phyloP scores from a whole-genome alignment of 2,888 invertebrate genomes.

The Meganola albula region DNA sequence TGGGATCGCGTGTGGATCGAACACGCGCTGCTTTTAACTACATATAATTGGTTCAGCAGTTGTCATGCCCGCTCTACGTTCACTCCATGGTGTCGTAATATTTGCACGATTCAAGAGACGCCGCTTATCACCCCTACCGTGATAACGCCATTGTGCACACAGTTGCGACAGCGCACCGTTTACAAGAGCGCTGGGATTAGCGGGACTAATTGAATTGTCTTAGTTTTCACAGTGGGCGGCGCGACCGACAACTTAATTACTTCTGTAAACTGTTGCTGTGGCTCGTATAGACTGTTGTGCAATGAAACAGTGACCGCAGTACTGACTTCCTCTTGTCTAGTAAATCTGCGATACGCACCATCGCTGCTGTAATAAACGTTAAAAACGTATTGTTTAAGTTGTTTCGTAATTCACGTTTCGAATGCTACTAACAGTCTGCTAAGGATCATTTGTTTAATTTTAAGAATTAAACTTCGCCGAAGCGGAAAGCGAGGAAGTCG shows the following conservation, averaged over 20 bases:
- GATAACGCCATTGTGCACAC: conserved; percentile 42
- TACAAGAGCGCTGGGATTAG: conserved; percentile 36
- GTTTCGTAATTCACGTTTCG: conserved; percentile 20
- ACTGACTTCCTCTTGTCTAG: conserved; percentile 34
- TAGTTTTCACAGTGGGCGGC: conserved; percentile 45
- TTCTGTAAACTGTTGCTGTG: conserved; percentile 46
- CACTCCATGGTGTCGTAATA: conserved; percentile 33
- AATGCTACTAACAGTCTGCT: conserved; percentile 19
- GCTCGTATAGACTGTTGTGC: conserved; percentile 39
- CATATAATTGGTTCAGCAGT: conserved; percentile 26
- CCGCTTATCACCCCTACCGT: conserved; percentile 32
- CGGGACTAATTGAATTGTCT: conserved; percentile 56
- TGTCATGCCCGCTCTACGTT: conserved; percentile 32
- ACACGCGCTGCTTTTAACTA: conserved; percentile 16
- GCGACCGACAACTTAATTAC: conserved; percentile 49
- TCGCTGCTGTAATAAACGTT: conserved; percentile 15
- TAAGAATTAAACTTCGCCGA: conserved; percentile 47
- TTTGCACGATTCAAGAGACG: conserved; percentile 35
- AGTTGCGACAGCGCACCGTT: conserved; percentile 36
- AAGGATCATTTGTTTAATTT: conserved; percentile 36
- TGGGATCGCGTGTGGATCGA: conserved; percentile 23
- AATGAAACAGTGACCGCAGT: conserved; percentile 45
- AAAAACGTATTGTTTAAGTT: conserved; percentile 21
- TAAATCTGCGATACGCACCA: conserved; percentile 29
- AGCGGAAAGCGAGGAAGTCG: conserved; percentile 52